phyloP scores from a whole-genome alignment of 2,888 invertebrate species.

The Orchesellides sinensis region DNA sequence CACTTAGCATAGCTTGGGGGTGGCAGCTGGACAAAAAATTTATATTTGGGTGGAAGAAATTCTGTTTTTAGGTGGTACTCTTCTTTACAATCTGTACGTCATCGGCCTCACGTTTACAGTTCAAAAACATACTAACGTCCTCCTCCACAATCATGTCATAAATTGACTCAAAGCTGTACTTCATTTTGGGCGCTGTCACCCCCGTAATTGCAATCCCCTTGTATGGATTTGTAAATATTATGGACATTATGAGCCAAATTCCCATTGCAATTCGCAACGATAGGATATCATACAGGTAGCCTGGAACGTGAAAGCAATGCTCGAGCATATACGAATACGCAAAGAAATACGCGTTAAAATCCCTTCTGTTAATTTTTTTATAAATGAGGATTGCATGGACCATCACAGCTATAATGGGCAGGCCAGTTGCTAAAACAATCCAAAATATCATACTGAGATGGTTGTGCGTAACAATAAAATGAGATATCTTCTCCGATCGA shows the following conservation, averaged over 20 bases:
- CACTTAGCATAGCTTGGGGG: too few species aligned
- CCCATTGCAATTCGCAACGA: background rate
- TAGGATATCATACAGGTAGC: background rate
- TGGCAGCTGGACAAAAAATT: too few species aligned
- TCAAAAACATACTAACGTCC: too few species aligned
- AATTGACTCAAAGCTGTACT: too few species aligned
- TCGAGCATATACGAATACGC: background rate
- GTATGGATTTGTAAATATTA: constrained; percentile 21
- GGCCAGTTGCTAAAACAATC: background rate
- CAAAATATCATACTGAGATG: background rate
- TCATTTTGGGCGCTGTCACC: background rate
- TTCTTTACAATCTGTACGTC: too few species aligned
- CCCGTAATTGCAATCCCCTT: constrained; percentile 15
- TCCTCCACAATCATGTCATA: too few species aligned
- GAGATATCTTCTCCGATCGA: too few species aligned
- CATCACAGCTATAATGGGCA: background rate
- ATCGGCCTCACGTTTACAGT: too few species aligned
- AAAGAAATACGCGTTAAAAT: constrained; percentile 5
- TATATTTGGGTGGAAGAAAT: too few species aligned
- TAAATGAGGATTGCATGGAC: background rate
- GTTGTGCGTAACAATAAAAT: background rate
- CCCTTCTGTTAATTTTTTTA: background rate
- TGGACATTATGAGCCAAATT: background rate
- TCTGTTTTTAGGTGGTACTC: too few species aligned
- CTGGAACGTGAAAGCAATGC: background rate